Evolutionary conservation across 2,797 vertebrate species (phyloP).

Genomic region (Lagocephalus sceleratus): DNA sequence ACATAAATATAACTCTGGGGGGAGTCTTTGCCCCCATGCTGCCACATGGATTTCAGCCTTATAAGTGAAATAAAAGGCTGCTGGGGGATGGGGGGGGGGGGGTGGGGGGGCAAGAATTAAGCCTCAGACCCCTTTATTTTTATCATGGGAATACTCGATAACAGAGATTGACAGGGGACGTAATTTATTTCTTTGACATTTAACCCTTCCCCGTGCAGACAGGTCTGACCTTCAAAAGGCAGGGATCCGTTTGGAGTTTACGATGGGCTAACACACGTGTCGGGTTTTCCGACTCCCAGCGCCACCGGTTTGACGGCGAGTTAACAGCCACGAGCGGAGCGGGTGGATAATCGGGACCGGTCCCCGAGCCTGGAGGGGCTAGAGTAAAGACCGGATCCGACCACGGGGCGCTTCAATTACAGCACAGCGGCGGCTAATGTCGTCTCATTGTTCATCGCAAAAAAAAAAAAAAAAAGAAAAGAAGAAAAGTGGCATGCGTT

Average conservation of each 20-base stretch:
- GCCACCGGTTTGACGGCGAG: constrained; percentile 25
- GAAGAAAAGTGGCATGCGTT: not conserved
- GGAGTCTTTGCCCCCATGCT: constrained; percentile 59
- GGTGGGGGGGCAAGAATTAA: constrained; percentile 24
- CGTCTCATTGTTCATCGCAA: constrained; percentile 1
- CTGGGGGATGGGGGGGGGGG: not conserved
- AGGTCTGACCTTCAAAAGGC: constrained; percentile 64
- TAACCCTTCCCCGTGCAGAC: constrained; percentile 60
- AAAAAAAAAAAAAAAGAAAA: not conserved
- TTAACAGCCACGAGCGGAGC: constrained; percentile 12
- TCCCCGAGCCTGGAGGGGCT: constrained; percentile 14
- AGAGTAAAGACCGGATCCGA: constrained; percentile 39
- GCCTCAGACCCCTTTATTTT: constrained; percentile 21
- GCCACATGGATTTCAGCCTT: constrained; percentile 51
- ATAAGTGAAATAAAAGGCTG: not conserved
- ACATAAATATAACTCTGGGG: constrained; percentile 52
- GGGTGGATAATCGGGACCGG: constrained; percentile 18
- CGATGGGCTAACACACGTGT: constrained; percentile 33
- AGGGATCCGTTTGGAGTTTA: constrained; percentile 40
- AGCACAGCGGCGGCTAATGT: constrained; percentile 12
- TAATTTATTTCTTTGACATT: constrained; percentile 72
- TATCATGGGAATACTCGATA: constrained; percentile 49
- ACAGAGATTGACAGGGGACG: constrained; percentile 63
- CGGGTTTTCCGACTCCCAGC: constrained; percentile 21
- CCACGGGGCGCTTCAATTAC: constrained; percentile 26